Percentiles rank a stretch among this genome's conserved stretches.
Conservation (phyloP, 2,888 invertebrate species). For the Pharmacophagus antenor region DNA sequence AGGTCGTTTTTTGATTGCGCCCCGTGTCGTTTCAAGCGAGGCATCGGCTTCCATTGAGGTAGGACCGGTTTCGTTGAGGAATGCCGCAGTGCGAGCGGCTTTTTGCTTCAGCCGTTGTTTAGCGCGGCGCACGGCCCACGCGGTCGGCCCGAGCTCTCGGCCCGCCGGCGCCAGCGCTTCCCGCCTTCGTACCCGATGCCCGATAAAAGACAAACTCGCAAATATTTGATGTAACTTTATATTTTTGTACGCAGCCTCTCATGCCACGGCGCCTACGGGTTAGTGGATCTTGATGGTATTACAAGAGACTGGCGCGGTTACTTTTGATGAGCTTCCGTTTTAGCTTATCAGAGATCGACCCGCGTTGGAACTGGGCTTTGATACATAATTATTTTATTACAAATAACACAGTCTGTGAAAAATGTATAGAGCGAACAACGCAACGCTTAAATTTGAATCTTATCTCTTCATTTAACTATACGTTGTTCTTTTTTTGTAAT, state of each 20-base stretch:
- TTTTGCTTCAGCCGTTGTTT: constrained; percentile 65
- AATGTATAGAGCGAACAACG: too few species aligned
- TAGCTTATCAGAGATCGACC: constrained; percentile 4
- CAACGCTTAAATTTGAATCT: too few species aligned
- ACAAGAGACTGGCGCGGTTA: background rate
- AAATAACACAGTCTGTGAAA: too few species aligned
- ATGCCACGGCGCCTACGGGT: constrained; percentile 1
- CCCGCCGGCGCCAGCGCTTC: constrained; percentile 50
- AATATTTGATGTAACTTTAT: constrained; percentile 57
- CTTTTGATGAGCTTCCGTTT: constrained; percentile 7
- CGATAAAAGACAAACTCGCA: constrained; percentile 64
- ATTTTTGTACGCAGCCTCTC: constrained; percentile 30
- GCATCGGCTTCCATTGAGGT: constrained; percentile 70
- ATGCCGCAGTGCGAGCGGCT: constrained; percentile 67
- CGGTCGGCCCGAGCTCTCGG: constrained; percentile 33
- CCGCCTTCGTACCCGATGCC: constrained; percentile 50
- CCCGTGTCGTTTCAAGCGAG: constrained; percentile 34
- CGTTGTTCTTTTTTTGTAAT: too few species aligned
- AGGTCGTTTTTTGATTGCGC: constrained; percentile 47
- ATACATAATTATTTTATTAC: too few species aligned
- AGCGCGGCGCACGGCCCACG: constrained; percentile 59
- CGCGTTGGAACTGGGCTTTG: background rate
- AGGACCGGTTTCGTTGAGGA: constrained; percentile 71
- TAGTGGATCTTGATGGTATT: constrained; percentile 3
- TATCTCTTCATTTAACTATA: too few species aligned